A percentile compares a stretch with the other conserved stretches of the same genome.
These are phyloP conservation scores for Zoanthus gigantus DNA, from an alignment of 92 coral and sea anemone genomes.

Conservation along the genomic window DNA sequence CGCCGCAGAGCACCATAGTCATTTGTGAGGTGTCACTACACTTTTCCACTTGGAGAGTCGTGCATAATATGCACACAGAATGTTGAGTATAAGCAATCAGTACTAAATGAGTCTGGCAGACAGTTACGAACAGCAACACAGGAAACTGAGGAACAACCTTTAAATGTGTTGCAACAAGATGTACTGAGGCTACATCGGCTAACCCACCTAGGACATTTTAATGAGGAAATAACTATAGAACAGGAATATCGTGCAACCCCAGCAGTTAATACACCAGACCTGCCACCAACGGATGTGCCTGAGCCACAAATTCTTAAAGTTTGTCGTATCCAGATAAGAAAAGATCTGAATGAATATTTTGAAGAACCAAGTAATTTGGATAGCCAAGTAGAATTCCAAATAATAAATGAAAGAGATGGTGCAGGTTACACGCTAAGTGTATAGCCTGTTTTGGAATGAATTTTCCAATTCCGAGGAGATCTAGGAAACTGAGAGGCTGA, in stretches of 20 bases:
- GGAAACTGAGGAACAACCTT: slow-evolving; percentile 17
- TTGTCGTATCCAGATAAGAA: slow-evolving; percentile 29
- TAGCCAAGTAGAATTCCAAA: slow-evolving; percentile 26
- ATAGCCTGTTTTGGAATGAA: slow-evolving; percentile 60
- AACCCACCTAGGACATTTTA: slow-evolving; percentile 21
- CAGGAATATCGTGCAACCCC: slow-evolving; percentile 8
- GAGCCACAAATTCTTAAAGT: slow-evolving; percentile 23
- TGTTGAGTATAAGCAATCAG: slow-evolving; percentile 44
- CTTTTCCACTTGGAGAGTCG: slow-evolving; percentile 46
- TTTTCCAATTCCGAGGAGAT: slow-evolving; percentile 47
- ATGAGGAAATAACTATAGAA: slow-evolving; percentile 14
- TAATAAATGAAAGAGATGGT: slow-evolving; percentile 30
- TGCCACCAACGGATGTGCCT: slow-evolving; percentile 19
- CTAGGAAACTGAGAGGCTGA: too few species aligned
- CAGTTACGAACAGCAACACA: slow-evolving; percentile 25
- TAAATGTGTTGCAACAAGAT: slow-evolving; percentile 21
- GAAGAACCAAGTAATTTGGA: slow-evolving; percentile 39
- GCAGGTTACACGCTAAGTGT: slow-evolving; percentile 51
- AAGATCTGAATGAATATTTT: slow-evolving; percentile 41
- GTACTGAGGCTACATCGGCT: slow-evolving; percentile 23
- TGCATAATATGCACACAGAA: slow-evolving; percentile 51
- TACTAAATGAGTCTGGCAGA: slow-evolving; percentile 23
- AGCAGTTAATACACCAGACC: slow-evolving; percentile 18
- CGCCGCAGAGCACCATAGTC: slow-evolving; percentile 27
- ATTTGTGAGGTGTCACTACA: slow-evolving; percentile 39